Percentiles rank a stretch among this genome's conserved stretches.
phyloP scores from a whole-genome alignment of 2,797 vertebrate species.

The Alca torda region DNA sequence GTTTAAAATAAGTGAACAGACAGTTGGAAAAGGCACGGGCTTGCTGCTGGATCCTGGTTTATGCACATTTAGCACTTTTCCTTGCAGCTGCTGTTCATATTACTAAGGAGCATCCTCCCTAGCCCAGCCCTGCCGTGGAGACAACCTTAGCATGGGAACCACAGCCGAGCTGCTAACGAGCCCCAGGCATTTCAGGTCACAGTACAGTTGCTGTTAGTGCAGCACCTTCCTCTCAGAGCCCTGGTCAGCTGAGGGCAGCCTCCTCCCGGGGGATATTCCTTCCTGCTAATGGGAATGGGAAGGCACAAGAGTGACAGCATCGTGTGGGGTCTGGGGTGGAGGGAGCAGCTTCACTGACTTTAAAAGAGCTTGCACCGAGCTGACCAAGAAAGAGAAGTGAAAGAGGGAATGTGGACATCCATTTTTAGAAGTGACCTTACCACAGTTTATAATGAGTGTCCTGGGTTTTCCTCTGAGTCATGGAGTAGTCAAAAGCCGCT shows the following conservation, averaged over 20 bases:
- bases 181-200: background rate
- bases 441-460: background rate
- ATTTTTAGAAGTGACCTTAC: conserved; percentile 18
- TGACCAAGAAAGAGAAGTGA: background rate
- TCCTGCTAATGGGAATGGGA: background rate
- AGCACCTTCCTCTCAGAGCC: background rate
- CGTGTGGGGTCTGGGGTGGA: rapidly evolving
- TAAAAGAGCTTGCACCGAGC: background rate
- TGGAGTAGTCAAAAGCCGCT: background rate
- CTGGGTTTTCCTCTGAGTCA: conserved; percentile 41
- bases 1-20: background rate
- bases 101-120: background rate
- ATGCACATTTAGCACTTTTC: background rate
- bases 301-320: background rate
- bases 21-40: background rate
- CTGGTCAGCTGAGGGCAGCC: background rate
- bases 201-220: rapidly evolving
- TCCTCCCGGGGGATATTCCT: background rate
- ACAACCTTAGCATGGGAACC: background rate
- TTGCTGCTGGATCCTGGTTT: background rate
- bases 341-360: background rate
- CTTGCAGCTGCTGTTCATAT: background rate
- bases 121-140: background rate
- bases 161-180: background rate
- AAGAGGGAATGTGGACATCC: background rate